Evolutionary conservation across 2,113 vertebrate genomes (phyloP), one percentile per base, ranked within the genome.

Genomic region (Pluvianellus socialis): DNA sequence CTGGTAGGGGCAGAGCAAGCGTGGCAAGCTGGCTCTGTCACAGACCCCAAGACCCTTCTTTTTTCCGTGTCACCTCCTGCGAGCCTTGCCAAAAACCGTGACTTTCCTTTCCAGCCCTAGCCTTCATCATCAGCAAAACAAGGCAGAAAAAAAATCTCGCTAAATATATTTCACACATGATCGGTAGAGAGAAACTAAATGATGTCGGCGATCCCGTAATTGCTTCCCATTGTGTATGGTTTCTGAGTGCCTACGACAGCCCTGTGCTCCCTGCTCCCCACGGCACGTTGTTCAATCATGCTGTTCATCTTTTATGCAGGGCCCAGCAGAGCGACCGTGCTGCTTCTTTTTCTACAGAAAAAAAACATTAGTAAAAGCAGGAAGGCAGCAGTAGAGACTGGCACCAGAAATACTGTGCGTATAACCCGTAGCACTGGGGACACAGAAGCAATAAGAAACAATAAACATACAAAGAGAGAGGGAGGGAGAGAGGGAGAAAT

Each of bases 281-380:
- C 1, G 1, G 76, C 44, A 49, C 0, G 0, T 3, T 35, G 42
- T 45, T 84, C 49, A 40, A 3, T 49, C 73, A 7, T 4, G 42
- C 17, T 59, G 53, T 23, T 88, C 32, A 28, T 59, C 50, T 88
- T 72, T 47, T 35, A 73, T 28, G 67, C 52, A 58, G 65, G 72
- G 63, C 35, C 7, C 4, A 71, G 62, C 30, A 81, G 61, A 84
- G 56, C 56, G 45, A 77, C 47, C 26, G 4, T 7, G 17, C 55
- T 63, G 14, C 71, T 92, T 70, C 63, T 45, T 45, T 75, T 92
- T 74, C 73, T 44, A 33, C 61, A 84, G 52, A 62, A 92, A 81
- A 76, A 92, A 88, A 81, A 68, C 40, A 35, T 24, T 3, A 18
- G 15, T 49, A 30, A 84, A 84, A 75, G 5, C 44, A 58, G 42